Evolutionary conservation across 2,113 vertebrate genomes (phyloP), one percentile per base, ranked within the genome.

Genomic region (Ammodytes marinus): DNA sequence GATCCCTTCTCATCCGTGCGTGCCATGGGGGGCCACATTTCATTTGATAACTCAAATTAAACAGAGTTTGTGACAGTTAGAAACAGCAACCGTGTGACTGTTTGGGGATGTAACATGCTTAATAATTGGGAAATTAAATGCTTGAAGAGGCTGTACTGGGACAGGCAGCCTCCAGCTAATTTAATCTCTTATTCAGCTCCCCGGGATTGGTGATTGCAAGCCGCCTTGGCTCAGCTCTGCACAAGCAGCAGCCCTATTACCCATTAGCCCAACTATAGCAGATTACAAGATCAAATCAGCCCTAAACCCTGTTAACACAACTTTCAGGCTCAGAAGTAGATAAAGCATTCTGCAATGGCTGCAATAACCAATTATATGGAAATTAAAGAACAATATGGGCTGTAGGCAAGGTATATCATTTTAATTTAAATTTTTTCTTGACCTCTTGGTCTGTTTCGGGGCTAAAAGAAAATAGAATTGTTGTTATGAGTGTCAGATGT

Each of bases 51-150:
- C 64, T 77, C 46, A 59, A 64, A 79, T 74, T 86, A 85, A 79
- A 69, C 40, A 67, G n/a, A 55, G 45, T 83, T 86, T 73, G 83
- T 85, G 86, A 83, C 86, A 82, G 61, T 86, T 82, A 87, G 85
- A 73, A 79, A 79, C 55, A 64, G 49, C 73, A 68, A 74, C 70
- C 43, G 12, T 0, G 66, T 37, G 69, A 27, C 83, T 72, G 64
- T 74, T 52, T 54, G 69, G 10, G 14, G 0, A 58, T 61, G 58
- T 50, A 72, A 27, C 81, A 77, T 63, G 52, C 65, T 77, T 83
- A 78, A 92, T 87, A 86, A 92, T 88, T 86, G 67, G 68, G 65
- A 88, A 88, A 90, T 92, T 52, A 93, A 90, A 88, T 82, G 80
- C 80, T 88, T 68, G 49, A 78, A 86, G 80, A 81, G 82, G 65